Evolutionary conservation across 37 sponge, comb jelly and placozoan genomes (phyloP).

Genomic region (Halichondria panicea): DNA sequence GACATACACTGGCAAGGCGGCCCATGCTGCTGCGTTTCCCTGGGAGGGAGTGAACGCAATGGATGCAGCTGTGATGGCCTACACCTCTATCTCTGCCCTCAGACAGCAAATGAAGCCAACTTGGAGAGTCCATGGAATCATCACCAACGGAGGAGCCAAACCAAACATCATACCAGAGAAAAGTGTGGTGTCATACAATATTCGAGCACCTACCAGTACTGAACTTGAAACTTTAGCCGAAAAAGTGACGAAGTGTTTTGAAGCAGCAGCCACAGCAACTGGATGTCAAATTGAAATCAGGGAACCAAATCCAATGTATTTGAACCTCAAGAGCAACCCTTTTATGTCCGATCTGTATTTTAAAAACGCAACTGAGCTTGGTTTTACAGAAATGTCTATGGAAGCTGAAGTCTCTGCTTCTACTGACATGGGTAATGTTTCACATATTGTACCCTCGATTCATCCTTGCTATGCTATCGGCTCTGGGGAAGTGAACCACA

Average conservation of each 20-base stretch:
- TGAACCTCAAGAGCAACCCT: slow-evolving; percentile 54
- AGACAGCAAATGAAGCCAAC: slow-evolving; percentile 91
- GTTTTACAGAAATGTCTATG: slow-evolving; percentile 54
- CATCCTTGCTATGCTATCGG: slow-evolving; percentile 79
- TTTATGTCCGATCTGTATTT: slow-evolving; percentile 38
- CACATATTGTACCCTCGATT: slow-evolving; percentile 77
- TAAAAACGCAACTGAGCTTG: slow-evolving; percentile 23
- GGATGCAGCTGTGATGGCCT: slow-evolving; percentile 93
- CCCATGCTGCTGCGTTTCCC: slow-evolving; percentile 84
- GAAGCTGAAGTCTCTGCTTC: slow-evolving; percentile 41
- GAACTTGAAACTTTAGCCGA: slow-evolving; percentile 53
- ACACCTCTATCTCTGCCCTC: slow-evolving; percentile 72
- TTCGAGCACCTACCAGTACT: slow-evolving; percentile 63
- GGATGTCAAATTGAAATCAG: slow-evolving; percentile 73
- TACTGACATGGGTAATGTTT: slow-evolving; percentile 94
- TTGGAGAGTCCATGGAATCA: slow-evolving; percentile 85
- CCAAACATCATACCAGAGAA: slow-evolving; percentile 85
- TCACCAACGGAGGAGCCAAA: slow-evolving; percentile 80
- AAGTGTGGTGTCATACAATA: slow-evolving; percentile 37
- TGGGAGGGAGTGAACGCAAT: slow-evolving; percentile 93
- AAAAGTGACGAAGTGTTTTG: slow-evolving; percentile 56
- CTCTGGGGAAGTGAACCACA: slow-evolving; percentile 64
- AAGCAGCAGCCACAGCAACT: slow-evolving; percentile 76
- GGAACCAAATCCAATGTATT: slow-evolving; percentile 3
- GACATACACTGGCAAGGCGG: slow-evolving; percentile 70